Base-by-base conservation (phyloP, 2,797 vertebrate genomes). In the Anabas testudineus region DNA sequence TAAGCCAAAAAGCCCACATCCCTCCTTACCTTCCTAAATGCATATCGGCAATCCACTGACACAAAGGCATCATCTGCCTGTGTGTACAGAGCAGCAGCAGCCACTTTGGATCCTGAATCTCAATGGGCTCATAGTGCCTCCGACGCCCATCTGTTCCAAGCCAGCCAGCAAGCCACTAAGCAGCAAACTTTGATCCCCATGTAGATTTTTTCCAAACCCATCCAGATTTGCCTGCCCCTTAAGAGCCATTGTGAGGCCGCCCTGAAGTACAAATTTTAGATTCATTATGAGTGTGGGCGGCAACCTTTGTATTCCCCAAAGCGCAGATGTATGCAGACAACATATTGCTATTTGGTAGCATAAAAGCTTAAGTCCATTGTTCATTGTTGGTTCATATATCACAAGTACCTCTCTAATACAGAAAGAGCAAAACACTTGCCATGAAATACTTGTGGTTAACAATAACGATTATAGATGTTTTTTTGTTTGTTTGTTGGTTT, bases 91-190 rank as follows among this genome's bases (percentile, higher is more conserved):
- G 89, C 86, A 90, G 90, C 91, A 94, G 93, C 87, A 92, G 93
- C 89, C 91, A 93, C 93, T 93, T 93, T 93, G 93, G 91, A 92
- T 93, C 83, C 89, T 88, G 91, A 92, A 92, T 95, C 94, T 94
- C 93, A 89, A 89, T 92, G 88, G 93, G 90, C 91, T 92, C 91
- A 87, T 83, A 82, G 90, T 92, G 88, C 91, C 91, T 92, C 91
- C 92, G 89, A 90, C 91, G 91, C 90, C 94, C 94, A 94, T 94
- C 94, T 95, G 94, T 93, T 95, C 91, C 91, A 72, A 91, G 85
- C 77, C 87, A 91, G 87, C 82, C 92, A 91, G 91, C 83, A 69
- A 91, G 90, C 86, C 89, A 90, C 92, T 90, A 89, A 92, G 92
- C 90, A 85, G 89, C 88, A 93, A 93, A 93, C 93, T 94, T 94